Evolutionary conservation across 2,113 vertebrate genomes (phyloP), one percentile per base, ranked within the genome.

Genomic region (Pomatostomus ruficeps): DNA sequence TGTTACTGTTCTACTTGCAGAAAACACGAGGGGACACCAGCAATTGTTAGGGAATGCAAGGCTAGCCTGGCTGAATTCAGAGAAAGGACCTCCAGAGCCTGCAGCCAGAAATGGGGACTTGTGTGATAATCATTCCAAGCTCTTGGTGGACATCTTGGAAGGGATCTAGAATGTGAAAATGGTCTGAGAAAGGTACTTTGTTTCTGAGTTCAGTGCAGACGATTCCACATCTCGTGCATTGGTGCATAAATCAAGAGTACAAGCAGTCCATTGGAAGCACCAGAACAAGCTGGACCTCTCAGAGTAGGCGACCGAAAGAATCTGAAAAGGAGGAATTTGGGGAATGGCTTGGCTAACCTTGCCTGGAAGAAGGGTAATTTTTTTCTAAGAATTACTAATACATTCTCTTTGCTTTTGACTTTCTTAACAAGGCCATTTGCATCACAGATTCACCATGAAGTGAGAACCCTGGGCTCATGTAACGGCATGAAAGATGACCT

Each of bases 251-350:
- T 38, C 33, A 59, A 59, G 63, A 59, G 17, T 12, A 26, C 18
- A 51, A 23, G 8, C 18, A 11, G 20, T 54, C 54, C 23, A 17
- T 31, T 5, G 1, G 0, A 35, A 40, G 33, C 66, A 23, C 11
- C 21, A 42, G 65, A 62, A 61, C 10, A 31, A 63, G 35, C 48
- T 52, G 40, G 12, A 21, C 13, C 11, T 45, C 31, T 48, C 40
- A 1, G 0, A 62, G 40, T 1, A 55, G 48, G 14, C 5, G 2
- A 16, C 20, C 35, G 29, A 35, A 63, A 48, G 42, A 31, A 40
- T 35, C 5, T 25, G 17, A 25, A 55, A 63, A 35, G 29, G 40
- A 71, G 25, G 79, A 46, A 35, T 26, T 48, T 21, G 25, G 24
- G 43, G 25, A 87, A 62, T 29, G 3, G 10, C 20, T 71, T 71